phyloP scores from a whole-genome alignment of 1,140 invertebrate species.

The Pteromalus puparum region DNA sequence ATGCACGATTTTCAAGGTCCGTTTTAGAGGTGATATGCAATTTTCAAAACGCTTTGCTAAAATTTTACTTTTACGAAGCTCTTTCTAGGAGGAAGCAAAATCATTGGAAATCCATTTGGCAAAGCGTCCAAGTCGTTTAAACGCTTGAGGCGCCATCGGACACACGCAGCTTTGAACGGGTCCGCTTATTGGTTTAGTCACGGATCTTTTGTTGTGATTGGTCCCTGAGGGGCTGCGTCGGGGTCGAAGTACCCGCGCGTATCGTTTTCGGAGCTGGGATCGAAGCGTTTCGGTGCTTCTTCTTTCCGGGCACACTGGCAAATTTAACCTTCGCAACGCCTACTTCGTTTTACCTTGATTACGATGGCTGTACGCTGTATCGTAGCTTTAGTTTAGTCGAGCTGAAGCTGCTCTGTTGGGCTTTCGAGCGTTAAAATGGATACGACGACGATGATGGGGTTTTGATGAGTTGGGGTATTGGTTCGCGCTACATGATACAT shows the following conservation, averaged over 20 bases:
- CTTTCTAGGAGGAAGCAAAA: too few species aligned
- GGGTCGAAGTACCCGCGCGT: neutral
- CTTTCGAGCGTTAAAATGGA: too few species aligned
- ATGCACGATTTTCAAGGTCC: too few species aligned
- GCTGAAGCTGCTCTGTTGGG: too few species aligned
- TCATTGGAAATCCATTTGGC: neutral
- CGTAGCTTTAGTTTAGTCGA: too few species aligned
- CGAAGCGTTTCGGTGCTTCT: neutral
- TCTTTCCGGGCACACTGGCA: neutral
- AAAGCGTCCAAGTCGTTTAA: neutral
- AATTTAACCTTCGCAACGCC: neutral
- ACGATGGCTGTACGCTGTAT: neutral
- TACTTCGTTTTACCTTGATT: constrained; percentile 1
- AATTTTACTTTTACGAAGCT: too few species aligned
- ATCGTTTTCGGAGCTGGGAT: constrained; percentile 1
- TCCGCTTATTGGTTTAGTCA: constrained; percentile 65
- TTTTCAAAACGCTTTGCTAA: too few species aligned
- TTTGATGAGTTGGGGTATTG: too few species aligned
- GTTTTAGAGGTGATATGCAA: too few species aligned
- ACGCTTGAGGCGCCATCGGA: neutral
- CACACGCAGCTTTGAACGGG: constrained; percentile 39
- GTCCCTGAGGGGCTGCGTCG: constrained; percentile 38
- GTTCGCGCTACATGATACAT: too few species aligned
- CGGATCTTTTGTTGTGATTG: constrained; percentile 61
- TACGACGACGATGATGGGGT: too few species aligned